These are phyloP conservation scores for Pollenia amentaria DNA, from an alignment of 2,888 invertebrate species.

Conservation along the genomic window DNA sequence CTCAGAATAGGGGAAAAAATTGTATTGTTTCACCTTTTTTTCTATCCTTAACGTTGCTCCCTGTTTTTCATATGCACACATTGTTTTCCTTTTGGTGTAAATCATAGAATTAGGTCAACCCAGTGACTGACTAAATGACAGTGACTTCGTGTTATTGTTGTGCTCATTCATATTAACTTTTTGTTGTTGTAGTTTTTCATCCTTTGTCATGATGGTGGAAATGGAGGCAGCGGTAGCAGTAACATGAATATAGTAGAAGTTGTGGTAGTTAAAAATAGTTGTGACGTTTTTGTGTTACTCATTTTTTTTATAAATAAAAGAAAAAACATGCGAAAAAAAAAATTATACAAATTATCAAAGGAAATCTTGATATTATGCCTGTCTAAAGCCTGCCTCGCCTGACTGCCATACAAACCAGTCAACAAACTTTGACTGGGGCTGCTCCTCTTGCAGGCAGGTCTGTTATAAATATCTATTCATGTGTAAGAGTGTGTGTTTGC, in stretches of 20 bases:
- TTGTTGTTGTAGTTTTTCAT: slow-evolving; percentile 15
- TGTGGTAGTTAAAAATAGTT: slow-evolving; percentile 5
- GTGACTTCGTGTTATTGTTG: slow-evolving; percentile 63
- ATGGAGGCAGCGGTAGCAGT: slow-evolving; percentile 3
- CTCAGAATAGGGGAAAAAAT: background rate
- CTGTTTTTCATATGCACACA: background rate
- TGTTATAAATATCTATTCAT: background rate
- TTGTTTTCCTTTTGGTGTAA: slow-evolving; percentile 43
- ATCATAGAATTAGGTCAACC: slow-evolving; percentile 65
- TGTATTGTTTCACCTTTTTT: background rate
- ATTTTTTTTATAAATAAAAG: slow-evolving; percentile 25
- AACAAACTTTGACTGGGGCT: slow-evolving; percentile 36
- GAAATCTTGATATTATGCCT: slow-evolving; percentile 55
- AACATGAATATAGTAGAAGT: background rate
- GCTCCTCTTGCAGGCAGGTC: background rate
- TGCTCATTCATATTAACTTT: slow-evolving; percentile 3
- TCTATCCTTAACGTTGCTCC: slow-evolving; percentile 9
- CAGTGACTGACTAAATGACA: slow-evolving; percentile 56
- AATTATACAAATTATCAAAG: slow-evolving; percentile 34
- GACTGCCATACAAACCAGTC: slow-evolving; percentile 27
- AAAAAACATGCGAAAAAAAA: background rate
- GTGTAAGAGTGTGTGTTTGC: background rate
- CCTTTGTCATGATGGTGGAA: slow-evolving; percentile 17
- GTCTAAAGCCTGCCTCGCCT: slow-evolving; percentile 30
- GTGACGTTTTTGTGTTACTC: slow-evolving; percentile 34